Conservation (phyloP, 2,797 vertebrate species). For the Notolepis coatsorum region DNA sequence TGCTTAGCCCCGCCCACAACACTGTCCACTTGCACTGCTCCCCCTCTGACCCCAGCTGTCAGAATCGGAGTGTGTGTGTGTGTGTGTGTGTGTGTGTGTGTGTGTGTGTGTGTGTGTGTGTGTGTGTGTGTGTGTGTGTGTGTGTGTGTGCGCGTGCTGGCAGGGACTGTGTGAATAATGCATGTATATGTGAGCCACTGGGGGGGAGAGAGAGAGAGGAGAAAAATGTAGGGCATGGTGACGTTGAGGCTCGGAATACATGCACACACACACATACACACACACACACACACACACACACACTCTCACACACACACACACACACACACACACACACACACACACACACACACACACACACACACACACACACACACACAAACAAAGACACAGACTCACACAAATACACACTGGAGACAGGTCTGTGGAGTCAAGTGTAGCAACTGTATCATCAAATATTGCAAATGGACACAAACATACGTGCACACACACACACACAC, state of each 20-base stretch:
- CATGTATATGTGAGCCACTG: slow-evolving; percentile 59
- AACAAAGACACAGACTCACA: slow-evolving; percentile 18
- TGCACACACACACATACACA: slow-evolving; percentile 26
- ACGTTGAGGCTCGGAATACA: no score
- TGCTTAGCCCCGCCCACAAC: no score
- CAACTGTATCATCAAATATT: no score
- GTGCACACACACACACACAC: no score
- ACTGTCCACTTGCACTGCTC: no score
- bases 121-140: slow-evolving; percentile 29
- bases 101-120: slow-evolving; percentile 27
- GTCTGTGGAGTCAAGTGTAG: no score
- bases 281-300: slow-evolving; percentile 14
- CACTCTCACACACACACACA: slow-evolving; percentile 21
- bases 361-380: slow-evolving; percentile 13
- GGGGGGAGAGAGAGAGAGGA: no score
- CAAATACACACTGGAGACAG: no score
- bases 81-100: neutral
- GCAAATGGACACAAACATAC: no score
- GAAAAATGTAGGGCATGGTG: no score
- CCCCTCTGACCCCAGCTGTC: no score
- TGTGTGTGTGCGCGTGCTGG: slow-evolving; percentile 6
- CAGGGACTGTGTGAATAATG: slow-evolving; percentile 65
- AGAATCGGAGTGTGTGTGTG: neutral
- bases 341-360: slow-evolving; percentile 9
- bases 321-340: slow-evolving; percentile 3